A percentile compares a stretch with the other conserved stretches of the same genome.
These are phyloP conservation scores for Drosophila seguyi DNA, from an alignment of 1,140 invertebrate genomes.

Conservation along the genomic window DNA sequence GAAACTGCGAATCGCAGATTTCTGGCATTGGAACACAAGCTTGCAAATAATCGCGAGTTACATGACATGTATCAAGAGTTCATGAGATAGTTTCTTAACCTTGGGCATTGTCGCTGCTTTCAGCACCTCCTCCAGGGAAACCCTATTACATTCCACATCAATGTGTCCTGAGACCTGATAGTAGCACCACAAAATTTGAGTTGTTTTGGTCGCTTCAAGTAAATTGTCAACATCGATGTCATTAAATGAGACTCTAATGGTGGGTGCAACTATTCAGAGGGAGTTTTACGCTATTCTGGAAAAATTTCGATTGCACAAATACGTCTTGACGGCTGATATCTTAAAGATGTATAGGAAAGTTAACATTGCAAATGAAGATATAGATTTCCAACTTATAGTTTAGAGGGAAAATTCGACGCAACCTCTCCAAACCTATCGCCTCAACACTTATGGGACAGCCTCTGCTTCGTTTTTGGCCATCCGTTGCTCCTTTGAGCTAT, in stretches of 20 bases:
- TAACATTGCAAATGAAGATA: not conserved
- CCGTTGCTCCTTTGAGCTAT: not conserved
- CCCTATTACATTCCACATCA: conserved; percentile 2
- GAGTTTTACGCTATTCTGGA: not conserved
- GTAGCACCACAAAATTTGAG: not conserved
- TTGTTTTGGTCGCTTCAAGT: not conserved
- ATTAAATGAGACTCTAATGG: not conserved
- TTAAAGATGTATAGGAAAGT: not conserved
- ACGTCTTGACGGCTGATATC: not conserved
- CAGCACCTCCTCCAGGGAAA: not conserved
- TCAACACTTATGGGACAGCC: not conserved
- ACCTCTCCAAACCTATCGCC: not conserved
- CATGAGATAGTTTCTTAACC: not conserved
- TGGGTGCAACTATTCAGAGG: not conserved
- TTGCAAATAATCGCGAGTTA: not conserved
- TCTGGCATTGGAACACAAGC: not conserved
- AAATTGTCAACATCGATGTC: not conserved
- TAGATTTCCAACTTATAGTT: too few relatives aligned
- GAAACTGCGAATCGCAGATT: conserved; percentile 2
- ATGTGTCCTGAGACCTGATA: not conserved
- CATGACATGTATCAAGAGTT: conserved; percentile 10
- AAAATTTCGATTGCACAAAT: too few relatives aligned
- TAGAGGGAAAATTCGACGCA: too few relatives aligned
- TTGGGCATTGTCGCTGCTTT: not conserved
- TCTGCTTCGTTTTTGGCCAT: not conserved